Evolutionary conservation across 2,797 vertebrate genomes (phyloP).

Genomic region (Poeciliopsis infans): DNA sequence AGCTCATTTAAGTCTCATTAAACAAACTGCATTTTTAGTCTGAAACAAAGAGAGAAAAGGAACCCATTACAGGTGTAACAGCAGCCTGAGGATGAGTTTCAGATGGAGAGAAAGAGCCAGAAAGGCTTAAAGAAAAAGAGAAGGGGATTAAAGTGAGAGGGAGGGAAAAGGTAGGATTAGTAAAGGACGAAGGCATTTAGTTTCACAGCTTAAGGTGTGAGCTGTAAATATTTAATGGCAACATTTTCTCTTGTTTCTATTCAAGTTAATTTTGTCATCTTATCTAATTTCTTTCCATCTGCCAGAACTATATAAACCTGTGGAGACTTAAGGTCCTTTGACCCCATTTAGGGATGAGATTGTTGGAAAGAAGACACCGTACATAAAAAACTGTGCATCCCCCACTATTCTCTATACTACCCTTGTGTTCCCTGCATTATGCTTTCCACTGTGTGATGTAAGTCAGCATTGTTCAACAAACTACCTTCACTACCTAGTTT

Average conservation of each 20-base stretch:
- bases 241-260: slow-evolving; percentile 62
- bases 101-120: slow-evolving; percentile 36
- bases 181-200: slow-evolving; percentile 48
- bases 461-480: not conserved
- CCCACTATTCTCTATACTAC: not conserved
- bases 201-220: slow-evolving; percentile 67
- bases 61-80: not conserved
- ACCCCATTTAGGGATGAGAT: not conserved
- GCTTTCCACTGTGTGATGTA: not conserved
- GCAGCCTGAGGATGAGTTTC: slow-evolving; percentile 20
- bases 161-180: slow-evolving; percentile 37
- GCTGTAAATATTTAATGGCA: slow-evolving; percentile 70
- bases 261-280: slow-evolving; percentile 49
- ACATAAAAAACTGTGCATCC: not conserved
- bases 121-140: slow-evolving; percentile 44
- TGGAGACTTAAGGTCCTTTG: slow-evolving; percentile 7
- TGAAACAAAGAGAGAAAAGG: not conserved
- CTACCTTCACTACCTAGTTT: not conserved
- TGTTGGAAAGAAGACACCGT: not conserved
- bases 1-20: not conserved
- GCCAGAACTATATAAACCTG: slow-evolving; percentile 29
- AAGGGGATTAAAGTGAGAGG: slow-evolving; percentile 34
- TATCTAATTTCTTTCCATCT: slow-evolving; percentile 39
- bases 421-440: not conserved
- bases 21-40: not conserved